These are phyloP conservation scores for Thripadectes ignobilis DNA, from an alignment of 2,797 vertebrate species.

Conservation along the genomic window DNA sequence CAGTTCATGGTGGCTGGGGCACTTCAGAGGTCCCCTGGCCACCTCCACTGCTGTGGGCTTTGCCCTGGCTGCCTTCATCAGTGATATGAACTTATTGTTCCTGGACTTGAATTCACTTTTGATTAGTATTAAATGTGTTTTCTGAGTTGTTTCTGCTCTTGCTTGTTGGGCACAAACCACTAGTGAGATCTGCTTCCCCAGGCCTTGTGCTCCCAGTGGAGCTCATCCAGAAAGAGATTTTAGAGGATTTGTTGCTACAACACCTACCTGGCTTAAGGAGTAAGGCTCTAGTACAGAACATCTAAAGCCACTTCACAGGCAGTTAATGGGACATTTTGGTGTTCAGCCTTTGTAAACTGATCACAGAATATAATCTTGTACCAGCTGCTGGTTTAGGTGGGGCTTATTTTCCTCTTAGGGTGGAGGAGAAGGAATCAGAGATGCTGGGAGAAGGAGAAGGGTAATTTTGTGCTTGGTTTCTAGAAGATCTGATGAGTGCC, in stretches of 20 bases:
- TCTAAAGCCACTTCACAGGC: background rate
- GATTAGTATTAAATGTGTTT: background rate
- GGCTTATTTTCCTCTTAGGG: background rate
- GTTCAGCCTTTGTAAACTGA: background rate
- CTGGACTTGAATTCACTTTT: background rate
- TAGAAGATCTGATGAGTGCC: background rate
- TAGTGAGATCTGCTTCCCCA: background rate
- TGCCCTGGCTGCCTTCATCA: background rate
- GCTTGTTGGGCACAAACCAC: background rate
- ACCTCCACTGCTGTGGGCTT: background rate
- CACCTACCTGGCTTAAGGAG: background rate
- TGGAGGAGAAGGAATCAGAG: background rate
- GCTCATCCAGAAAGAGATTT: background rate
- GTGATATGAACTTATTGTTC: background rate
- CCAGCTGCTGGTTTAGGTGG: background rate
- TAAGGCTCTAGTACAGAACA: background rate
- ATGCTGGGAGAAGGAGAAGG: background rate
- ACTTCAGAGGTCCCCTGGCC: too few species aligned
- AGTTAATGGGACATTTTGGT: background rate
- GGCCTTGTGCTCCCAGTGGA: background rate
- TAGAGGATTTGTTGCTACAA: accelerated
- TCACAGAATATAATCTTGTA: accelerated
- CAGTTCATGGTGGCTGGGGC: background rate
- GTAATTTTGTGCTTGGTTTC: background rate
- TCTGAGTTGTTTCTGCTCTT: background rate